These are phyloP conservation scores for Thera britannica DNA, from an alignment of 2,888 invertebrate genomes.

Conservation along the genomic window DNA sequence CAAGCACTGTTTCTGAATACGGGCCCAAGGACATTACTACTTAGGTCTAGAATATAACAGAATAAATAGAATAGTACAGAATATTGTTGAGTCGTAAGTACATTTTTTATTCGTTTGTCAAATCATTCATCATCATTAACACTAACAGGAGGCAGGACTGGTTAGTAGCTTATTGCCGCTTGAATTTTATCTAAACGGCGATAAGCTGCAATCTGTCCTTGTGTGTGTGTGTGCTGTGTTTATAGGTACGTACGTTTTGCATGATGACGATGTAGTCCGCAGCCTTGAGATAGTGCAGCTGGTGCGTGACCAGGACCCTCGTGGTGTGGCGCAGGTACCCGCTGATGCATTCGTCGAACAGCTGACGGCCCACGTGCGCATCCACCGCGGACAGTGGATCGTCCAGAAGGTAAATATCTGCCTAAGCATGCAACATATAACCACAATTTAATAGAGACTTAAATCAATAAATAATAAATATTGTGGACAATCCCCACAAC, in stretches of 20 bases:
- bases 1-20: too few species aligned
- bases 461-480: too few species aligned
- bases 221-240: background rate
- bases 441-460: background rate
- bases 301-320: conserved; percentile 93
- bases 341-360: conserved; percentile 91
- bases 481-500: too few species aligned
- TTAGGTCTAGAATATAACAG: too few species aligned
- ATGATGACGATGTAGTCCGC: conserved; percentile 85
- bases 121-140: too few species aligned
- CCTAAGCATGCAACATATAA: conserved; percentile 57
- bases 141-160: too few species aligned
- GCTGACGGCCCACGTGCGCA: conserved; percentile 89
- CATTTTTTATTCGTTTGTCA: too few species aligned
- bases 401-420: conserved; percentile 92
- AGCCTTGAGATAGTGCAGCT: conserved; percentile 88
- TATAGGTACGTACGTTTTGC: conserved; percentile 66
- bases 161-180: too few species aligned
- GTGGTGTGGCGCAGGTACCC: conserved; percentile 88
- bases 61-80: too few species aligned
- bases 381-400: conserved; percentile 94
- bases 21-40: too few species aligned
- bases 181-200: too few species aligned
- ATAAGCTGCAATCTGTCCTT: background rate
- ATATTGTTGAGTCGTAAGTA: too few species aligned